Base-by-base conservation (phyloP, 2,888 invertebrate genomes). In the Morpho deidamia region DNA sequence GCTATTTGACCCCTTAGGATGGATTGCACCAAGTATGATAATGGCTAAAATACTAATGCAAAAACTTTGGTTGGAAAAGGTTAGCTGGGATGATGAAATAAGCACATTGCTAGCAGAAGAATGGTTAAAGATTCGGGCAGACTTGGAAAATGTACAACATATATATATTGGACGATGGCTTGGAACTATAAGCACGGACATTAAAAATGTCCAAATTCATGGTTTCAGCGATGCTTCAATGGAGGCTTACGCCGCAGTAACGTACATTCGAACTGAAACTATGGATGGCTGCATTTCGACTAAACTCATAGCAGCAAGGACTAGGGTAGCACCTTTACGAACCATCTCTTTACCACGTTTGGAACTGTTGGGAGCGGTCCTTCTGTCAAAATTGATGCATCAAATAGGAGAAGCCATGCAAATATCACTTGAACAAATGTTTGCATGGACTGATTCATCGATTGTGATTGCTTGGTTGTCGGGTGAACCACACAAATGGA, bases 1-100 rank as follows among this genome's bases (percentile, higher is more conserved):
- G n/a, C n/a, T 39, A 10, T 35, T 39, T 53, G 61, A 64, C 33
- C 65, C 66, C 8, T 45, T 69, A 9, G 67, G 67, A 8, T 66
- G 66, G 68, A 41, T 68, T 11, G 56, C 67, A 34, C 66, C 50
- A 48, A 39, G 54, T 59, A 43, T 67, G 53, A 41, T 68, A 7
- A 52, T 33, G 23, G 64, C 66, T 5, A 70, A 69, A 46, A 12
- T 64, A 9, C 11, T 68, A 8, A 54, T 66, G 9, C 67, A 68
- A 54, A 64, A 55, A 32, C 44, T 66, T 37, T 66, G 66, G 61
- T 12, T 63, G 8, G 49, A 57, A 46, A 43, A 45, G 34, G 23
- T 56, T 8, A 37, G 14, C 4, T 59, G 53, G 56, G 53, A 56
- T 48, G 48, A 59, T 14, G 46, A 49, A 38, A 42, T 61, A 38